Percentiles rank a stretch among this genome's conserved stretches.
Evolutionary conservation across 2,113 vertebrate genomes (phyloP).

Genomic region (Etia nguti): DNA sequence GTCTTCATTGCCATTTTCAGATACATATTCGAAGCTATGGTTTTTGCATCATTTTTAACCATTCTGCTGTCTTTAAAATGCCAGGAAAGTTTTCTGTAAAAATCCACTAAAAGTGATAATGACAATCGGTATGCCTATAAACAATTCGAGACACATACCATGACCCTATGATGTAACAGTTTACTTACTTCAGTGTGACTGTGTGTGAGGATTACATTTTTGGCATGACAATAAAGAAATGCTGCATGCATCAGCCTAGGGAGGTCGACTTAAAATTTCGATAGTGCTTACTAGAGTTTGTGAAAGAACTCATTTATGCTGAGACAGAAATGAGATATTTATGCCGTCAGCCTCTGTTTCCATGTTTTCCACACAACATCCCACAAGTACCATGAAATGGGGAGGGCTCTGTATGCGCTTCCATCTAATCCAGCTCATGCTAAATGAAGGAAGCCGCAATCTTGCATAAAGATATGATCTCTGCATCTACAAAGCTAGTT

Average conservation of each 20-base stretch:
- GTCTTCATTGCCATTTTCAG: neutral
- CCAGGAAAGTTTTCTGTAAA: neutral
- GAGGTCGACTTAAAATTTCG: neutral
- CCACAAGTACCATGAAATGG: neutral
- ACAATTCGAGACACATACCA: neutral
- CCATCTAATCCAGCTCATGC: conserved; percentile 8
- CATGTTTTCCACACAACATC: neutral
- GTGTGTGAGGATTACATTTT: neutral
- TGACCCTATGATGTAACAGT: neutral
- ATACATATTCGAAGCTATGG: neutral
- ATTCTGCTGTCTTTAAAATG: neutral
- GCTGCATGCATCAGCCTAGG: neutral
- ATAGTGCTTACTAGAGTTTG: neutral
- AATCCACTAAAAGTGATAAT: neutral
- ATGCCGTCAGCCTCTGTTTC: conserved; percentile 1
- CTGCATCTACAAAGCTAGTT: conserved; percentile 20
- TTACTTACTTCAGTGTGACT: neutral
- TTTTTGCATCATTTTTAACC: neutral
- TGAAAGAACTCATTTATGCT: neutral
- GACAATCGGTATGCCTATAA: neutral
- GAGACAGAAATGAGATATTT: conserved; percentile 18
- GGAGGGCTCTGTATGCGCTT: neutral
- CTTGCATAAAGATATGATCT: conserved; percentile 40
- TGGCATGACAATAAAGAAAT: neutral
- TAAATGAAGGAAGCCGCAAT: conserved; percentile 19